phyloP scores from a whole-genome alignment of 2,888 invertebrate genomes.

The Cheilosia pagana region DNA sequence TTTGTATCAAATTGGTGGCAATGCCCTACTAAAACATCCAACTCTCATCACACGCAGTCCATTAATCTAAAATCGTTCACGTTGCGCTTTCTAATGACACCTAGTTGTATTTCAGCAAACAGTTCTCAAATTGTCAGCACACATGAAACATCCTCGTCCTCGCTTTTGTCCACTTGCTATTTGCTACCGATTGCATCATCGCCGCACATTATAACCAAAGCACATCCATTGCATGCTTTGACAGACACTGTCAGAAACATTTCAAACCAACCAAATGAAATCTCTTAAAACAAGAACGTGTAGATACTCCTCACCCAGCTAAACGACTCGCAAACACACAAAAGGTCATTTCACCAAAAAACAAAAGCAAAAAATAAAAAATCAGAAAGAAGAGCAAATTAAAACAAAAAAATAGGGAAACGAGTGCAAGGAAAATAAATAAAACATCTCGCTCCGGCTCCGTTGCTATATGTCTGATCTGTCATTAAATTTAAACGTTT shows the following conservation, averaged over 20 bases:
- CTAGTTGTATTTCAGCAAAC: not conserved
- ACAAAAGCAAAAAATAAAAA: slow-evolving; percentile 1
- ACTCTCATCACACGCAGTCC: not conserved
- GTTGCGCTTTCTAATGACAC: not conserved
- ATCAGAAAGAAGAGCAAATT: not conserved
- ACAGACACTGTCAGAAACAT: slow-evolving; percentile 31
- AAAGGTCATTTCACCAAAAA: slow-evolving; percentile 54
- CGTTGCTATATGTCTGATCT: slow-evolving; percentile 40
- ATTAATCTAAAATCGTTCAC: slow-evolving; percentile 5
- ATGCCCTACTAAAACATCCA: not conserved
- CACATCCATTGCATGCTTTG: slow-evolving; percentile 13
- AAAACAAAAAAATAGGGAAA: slow-evolving; percentile 42
- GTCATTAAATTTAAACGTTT: slow-evolving; percentile 74
- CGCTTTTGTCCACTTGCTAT: slow-evolving; percentile 35
- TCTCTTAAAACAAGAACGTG: slow-evolving; percentile 30
- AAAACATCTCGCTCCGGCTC: slow-evolving; percentile 53
- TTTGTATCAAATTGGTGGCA: too few species aligned
- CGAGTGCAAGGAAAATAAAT: slow-evolving; percentile 64
- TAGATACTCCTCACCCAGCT: slow-evolving; percentile 2
- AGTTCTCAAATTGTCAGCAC: slow-evolving; percentile 9
- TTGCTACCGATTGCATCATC: slow-evolving; percentile 30
- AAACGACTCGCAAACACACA: slow-evolving; percentile 19
- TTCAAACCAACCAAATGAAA: slow-evolving; percentile 33
- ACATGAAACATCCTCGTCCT: slow-evolving; percentile 10
- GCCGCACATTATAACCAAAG: not conserved